A percentile compares a stretch with the other conserved stretches of the same genome.
These are phyloP conservation scores for Catotricha subobsoleta DNA, from an alignment of 2,888 invertebrate species.

Conservation along the genomic window DNA sequence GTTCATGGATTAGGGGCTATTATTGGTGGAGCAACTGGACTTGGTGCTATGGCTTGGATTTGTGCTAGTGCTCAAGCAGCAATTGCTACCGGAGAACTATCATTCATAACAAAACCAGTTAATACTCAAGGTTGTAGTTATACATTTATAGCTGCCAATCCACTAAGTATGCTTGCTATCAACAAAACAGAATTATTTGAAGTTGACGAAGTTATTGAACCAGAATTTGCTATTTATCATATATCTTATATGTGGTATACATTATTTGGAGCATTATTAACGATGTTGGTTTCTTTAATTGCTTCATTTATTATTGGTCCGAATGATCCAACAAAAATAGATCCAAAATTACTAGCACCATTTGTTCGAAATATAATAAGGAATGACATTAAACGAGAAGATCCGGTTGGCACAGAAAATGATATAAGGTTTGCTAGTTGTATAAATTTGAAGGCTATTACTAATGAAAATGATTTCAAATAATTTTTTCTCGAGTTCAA, in stretches of 20 bases:
- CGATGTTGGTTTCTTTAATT: slow-evolving; percentile 35
- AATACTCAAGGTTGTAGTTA: slow-evolving; percentile 35
- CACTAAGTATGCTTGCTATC: slow-evolving; percentile 19
- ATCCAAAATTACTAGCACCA: slow-evolving; percentile 47
- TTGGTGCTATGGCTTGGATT: slow-evolving; percentile 36
- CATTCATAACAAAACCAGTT: slow-evolving; percentile 33
- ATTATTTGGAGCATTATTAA: slow-evolving; percentile 37
- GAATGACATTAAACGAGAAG: slow-evolving; percentile 9
- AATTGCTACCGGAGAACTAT: slow-evolving; percentile 31
- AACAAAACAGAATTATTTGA: slow-evolving; percentile 15
- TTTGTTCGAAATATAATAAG: slow-evolving; percentile 40
- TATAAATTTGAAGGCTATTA: slow-evolving; percentile 8
- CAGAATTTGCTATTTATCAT: slow-evolving; percentile 36
- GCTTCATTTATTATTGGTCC: slow-evolving; percentile 35
- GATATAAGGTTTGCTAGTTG: slow-evolving; percentile 9
- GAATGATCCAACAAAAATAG: slow-evolving; percentile 35
- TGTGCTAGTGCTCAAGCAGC: slow-evolving; percentile 35
- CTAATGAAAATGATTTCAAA: no score
- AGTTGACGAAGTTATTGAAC: not conserved
- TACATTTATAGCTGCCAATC: slow-evolving; percentile 27
- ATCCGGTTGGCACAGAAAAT: slow-evolving; percentile 12
- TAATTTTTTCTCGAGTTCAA: no score
- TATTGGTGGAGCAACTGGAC: slow-evolving; percentile 33
- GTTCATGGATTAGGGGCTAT: slow-evolving; percentile 39
- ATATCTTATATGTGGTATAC: slow-evolving; percentile 69